A percentile compares a stretch with the other conserved stretches of the same genome.
Conservation (phyloP, 2,888 invertebrate species). For the Beris morrisii region DNA sequence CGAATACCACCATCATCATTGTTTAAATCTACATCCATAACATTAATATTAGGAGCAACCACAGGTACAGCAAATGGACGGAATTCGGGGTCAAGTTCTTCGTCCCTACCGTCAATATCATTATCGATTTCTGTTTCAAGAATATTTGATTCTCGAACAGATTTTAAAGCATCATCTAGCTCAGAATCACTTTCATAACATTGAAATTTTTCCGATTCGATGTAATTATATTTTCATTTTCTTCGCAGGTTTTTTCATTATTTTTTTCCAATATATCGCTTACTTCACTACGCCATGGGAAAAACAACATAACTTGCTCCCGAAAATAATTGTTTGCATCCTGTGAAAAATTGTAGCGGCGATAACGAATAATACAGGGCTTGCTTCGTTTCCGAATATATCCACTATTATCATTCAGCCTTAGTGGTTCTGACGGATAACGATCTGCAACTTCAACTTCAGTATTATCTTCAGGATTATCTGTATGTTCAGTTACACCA, state of each 20-base stretch:
- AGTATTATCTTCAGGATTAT: too few relatives aligned
- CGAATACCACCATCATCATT: neutral
- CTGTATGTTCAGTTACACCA: too few relatives aligned
- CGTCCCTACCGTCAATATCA: neutral
- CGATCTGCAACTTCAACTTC: too few relatives aligned
- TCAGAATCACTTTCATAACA: conserved; percentile 2
- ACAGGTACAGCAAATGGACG: neutral
- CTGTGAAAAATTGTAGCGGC: too few relatives aligned
- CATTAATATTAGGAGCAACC: neutral
- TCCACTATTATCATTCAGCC: too few relatives aligned
- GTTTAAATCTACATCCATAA: neutral
- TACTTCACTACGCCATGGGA: neutral
- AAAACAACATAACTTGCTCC: too few relatives aligned
- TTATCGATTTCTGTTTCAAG: neutral
- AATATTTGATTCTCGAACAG: neutral
- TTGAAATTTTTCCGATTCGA: neutral
- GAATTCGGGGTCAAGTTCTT: neutral
- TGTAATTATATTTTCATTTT: neutral
- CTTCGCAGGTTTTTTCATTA: too few relatives aligned
- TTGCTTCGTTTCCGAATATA: too few relatives aligned
- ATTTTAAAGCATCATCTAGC: neutral
- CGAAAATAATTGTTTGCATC: too few relatives aligned
- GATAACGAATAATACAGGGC: too few relatives aligned
- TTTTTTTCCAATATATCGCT: too few relatives aligned
- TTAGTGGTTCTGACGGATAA: too few relatives aligned